These are phyloP conservation scores for Sphecodes monilicornis DNA, from an alignment of 2,888 invertebrate species.

Conservation along the genomic window DNA sequence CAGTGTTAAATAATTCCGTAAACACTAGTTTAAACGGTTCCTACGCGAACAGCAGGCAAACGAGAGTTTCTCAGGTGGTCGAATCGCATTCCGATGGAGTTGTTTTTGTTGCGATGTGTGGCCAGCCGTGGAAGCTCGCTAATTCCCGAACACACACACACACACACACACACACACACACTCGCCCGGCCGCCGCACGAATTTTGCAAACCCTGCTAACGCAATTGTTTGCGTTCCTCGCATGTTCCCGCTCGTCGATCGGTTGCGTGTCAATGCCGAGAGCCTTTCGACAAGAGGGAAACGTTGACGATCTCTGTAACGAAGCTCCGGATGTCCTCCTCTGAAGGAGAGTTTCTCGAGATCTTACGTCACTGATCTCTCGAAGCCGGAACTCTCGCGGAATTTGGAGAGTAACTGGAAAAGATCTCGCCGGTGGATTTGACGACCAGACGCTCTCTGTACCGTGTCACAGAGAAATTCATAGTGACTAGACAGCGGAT, in stretches of 20 bases:
- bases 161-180: neutral
- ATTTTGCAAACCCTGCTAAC: neutral
- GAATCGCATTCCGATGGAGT: neutral
- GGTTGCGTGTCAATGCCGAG: neutral
- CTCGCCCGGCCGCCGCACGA: neutral
- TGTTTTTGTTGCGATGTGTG: neutral
- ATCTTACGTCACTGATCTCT: neutral
- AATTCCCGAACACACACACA: neutral
- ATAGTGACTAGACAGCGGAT: too few relatives aligned
- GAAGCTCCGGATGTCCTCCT: neutral
- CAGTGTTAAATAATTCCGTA: neutral
- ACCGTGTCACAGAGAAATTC: neutral
- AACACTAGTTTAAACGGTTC: neutral
- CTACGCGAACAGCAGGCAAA: neutral
- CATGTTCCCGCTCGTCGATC: neutral
- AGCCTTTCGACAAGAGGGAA: neutral
- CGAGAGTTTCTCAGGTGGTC: neutral
- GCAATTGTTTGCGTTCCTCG: neutral
- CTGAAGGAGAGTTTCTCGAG: neutral
- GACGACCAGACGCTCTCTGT: neutral
- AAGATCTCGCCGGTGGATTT: neutral
- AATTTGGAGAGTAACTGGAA: neutral
- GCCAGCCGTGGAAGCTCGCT: neutral
- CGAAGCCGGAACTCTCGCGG: neutral
- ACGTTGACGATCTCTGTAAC: neutral